Evolutionary conservation across 1,140 invertebrate genomes (phyloP).

Genomic region (Trachymyrmex septentrionalis): DNA sequence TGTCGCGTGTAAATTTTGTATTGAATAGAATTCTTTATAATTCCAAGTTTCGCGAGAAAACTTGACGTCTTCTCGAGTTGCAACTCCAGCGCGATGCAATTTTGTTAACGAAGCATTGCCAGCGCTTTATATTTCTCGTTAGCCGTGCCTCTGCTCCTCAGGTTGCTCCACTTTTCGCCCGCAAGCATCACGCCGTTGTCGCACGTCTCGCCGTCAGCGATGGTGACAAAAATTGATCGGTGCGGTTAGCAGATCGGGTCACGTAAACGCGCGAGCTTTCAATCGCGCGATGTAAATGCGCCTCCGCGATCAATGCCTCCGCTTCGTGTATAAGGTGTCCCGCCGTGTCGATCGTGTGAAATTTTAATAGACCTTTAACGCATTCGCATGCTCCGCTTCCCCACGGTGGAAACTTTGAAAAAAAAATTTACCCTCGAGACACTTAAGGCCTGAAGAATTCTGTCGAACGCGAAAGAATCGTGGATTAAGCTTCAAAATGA

Average conservation of each 20-base stretch:
- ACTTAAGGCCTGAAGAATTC: neutral
- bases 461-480: neutral
- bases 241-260: slow-evolving; percentile 63
- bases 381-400: neutral
- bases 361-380: slow-evolving; percentile 30
- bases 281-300: slow-evolving; percentile 32
- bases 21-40: neutral
- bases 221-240: slow-evolving; percentile 67
- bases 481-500: neutral
- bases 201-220: neutral
- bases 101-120: slow-evolving; percentile 49
- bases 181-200: neutral
- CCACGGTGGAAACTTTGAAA: neutral
- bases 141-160: slow-evolving; percentile 12
- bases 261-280: slow-evolving; percentile 63
- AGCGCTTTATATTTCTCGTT: slow-evolving; percentile 49
- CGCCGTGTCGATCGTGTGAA: neutral
- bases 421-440: neutral
- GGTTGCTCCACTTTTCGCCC: slow-evolving; percentile 53
- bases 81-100: slow-evolving; percentile 17
- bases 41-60: neutral
- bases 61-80: slow-evolving; percentile 3
- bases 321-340: slow-evolving; percentile 36
- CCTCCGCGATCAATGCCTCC: slow-evolving; percentile 5
- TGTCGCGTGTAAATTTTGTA: neutral